These are phyloP conservation scores for Rhagologus leucostigma DNA, from an alignment of 2,113 vertebrate species.

Conservation along the genomic window DNA sequence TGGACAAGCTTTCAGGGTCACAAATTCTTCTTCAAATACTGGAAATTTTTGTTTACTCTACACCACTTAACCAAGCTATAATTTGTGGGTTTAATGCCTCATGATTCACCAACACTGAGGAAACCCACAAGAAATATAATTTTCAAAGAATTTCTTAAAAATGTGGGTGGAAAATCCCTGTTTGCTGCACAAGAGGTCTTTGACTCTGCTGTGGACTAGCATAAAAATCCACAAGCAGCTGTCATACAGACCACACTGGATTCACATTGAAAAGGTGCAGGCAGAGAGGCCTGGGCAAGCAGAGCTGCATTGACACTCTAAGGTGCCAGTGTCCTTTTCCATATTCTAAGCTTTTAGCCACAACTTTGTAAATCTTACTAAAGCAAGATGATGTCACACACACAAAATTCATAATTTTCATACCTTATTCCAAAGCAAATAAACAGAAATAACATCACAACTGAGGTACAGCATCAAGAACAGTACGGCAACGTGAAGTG, in stretches of 20 bases:
- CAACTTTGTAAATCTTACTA: background rate
- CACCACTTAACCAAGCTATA: background rate
- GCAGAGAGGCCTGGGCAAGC: background rate
- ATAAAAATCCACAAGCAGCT: background rate
- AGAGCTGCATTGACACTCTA: background rate
- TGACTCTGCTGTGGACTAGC: background rate
- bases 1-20: background rate
- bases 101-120: background rate
- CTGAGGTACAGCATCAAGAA: background rate
- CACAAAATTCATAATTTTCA: background rate
- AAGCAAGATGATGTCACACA: background rate
- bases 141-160: conserved; percentile 1
- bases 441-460: background rate
- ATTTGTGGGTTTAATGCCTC: background rate
- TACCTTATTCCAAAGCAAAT: background rate
- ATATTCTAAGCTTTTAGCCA: background rate
- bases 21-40: conserved; percentile 7
- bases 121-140: background rate
- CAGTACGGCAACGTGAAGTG: background rate
- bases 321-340: background rate
- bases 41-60: conserved; percentile 17
- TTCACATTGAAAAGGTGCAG: background rate
- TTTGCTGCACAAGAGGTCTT: background rate
- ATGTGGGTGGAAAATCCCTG: background rate
- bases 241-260: background rate